Percentiles rank a stretch among this genome's conserved stretches.
phyloP scores from a whole-genome alignment of 1,140 invertebrate species.

The Bicyclus anynana region DNA sequence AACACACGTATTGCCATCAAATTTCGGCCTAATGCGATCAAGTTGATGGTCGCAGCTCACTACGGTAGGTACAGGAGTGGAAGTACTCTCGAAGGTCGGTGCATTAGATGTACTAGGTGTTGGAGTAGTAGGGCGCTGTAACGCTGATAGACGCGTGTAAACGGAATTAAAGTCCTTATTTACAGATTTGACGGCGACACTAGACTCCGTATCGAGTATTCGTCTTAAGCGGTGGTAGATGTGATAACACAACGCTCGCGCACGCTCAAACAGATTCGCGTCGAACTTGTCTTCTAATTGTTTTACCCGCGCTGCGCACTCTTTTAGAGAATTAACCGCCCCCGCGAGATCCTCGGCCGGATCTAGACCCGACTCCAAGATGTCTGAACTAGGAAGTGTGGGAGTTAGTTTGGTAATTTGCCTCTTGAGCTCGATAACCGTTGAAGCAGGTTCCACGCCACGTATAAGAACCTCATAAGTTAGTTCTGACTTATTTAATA shows the following conservation, averaged over 20 bases:
- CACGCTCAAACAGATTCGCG: not conserved
- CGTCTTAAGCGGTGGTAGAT: not conserved
- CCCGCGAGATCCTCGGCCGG: not conserved
- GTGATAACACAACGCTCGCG: not conserved
- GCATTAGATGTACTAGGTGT: not conserved
- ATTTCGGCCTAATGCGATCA: slow-evolving; percentile 16
- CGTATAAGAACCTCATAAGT: slow-evolving; percentile 22
- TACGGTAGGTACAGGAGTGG: not conserved
- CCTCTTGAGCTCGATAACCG: slow-evolving; percentile 8
- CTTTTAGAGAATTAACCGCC: not conserved
- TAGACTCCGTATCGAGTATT: not conserved
- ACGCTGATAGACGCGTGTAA: not conserved
- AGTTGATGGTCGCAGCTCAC: not conserved
- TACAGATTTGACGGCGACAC: not conserved
- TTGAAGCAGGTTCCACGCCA: slow-evolving; percentile 12
- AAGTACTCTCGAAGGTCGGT: not conserved
- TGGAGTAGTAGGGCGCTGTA: not conserved
- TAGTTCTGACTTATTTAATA: slow-evolving; percentile 19
- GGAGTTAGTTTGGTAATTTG: slow-evolving; percentile 12
- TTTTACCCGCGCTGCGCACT: not conserved
- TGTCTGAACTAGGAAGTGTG: slow-evolving; percentile 13
- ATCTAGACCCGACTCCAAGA: slow-evolving; percentile 10
- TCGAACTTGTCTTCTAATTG: not conserved
- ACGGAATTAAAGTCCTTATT: not conserved
- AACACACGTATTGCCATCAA: slow-evolving; percentile 28